Conservation (phyloP, 2,888 invertebrate genomes). For the Psococerastis gibbosa region DNA sequence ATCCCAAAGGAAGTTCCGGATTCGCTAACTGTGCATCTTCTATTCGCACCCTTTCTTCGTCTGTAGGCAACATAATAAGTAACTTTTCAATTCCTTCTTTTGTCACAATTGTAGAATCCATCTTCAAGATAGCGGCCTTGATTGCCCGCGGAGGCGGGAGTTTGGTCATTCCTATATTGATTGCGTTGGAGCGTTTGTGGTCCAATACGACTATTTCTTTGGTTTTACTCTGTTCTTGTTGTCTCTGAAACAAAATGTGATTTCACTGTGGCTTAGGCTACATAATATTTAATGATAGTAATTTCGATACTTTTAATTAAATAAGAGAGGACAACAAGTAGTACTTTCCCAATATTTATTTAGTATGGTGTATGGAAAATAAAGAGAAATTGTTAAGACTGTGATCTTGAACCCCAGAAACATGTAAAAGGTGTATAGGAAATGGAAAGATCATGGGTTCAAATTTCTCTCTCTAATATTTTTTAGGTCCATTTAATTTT, state of each 20-base stretch:
- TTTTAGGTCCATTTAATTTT: too few relatives aligned
- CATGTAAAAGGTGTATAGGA: too few relatives aligned
- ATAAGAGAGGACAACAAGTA: too few relatives aligned
- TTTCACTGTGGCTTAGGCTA: neutral
- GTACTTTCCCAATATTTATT: too few relatives aligned
- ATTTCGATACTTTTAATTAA: too few relatives aligned
- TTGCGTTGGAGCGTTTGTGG: constrained; percentile 94
- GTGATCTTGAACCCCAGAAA: too few relatives aligned
- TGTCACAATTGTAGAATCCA: constrained; percentile 97
- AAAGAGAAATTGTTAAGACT: too few relatives aligned
- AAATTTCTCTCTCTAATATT: too few relatives aligned
- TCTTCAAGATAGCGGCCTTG: constrained; percentile 96
- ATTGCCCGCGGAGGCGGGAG: constrained; percentile 94
- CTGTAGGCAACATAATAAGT: constrained; percentile 90
- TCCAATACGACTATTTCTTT: constrained; percentile 89
- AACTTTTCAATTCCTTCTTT: constrained; percentile 97
- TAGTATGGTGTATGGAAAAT: too few relatives aligned
- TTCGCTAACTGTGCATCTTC: constrained; percentile 86
- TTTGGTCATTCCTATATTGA: constrained; percentile 98
- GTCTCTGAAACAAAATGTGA: constrained; percentile 42
- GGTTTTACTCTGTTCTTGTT: constrained; percentile 65
- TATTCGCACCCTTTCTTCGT: constrained; percentile 90
- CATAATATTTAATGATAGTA: neutral
- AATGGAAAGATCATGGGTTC: too few relatives aligned
- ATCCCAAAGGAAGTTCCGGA: constrained; percentile 79